Base-by-base conservation (phyloP, 2,888 invertebrate genomes). In the Amiota minor region DNA sequence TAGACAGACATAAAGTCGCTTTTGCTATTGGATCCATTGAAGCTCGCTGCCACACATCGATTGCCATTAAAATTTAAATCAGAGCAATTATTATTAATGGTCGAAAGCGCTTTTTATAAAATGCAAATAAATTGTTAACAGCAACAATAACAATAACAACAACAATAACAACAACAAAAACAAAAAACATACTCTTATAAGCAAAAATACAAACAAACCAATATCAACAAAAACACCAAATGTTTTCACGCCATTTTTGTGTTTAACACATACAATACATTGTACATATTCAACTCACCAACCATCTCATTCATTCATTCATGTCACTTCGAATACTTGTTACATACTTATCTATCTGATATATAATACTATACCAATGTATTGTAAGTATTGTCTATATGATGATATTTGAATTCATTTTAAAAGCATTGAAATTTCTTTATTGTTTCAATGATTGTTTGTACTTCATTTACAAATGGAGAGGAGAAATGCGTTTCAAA, bases 51-150 rank as follows among this genome's bases (percentile, higher is more conserved):
- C 78, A 76, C 74, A 79, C 82, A 83, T 76, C 83, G 82, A 86
- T 87, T 78, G 84, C 88, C 84, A 88, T 87, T 87, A 87, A 88
- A 87, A 86, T 83, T 88, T 88, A 85, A 89, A 87, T 85, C 88
- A 85, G 78, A 84, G 83, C 87, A 88, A 88, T 89, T 86, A 85
- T 87, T 85, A 88, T 88, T 88, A 86, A 89, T 86, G 87, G 82
- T 76, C 79, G 80, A 81, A 81, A 81, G 79, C 79, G 81, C 80
- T 78, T 84, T 86, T 88, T 83, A 82, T 80, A 85, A 85, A 35
- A 83, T 85, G 85, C 78, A 78, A 76, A 84, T 81, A 79, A 82
- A 86, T 83, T 83, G 86, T 74, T 75, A 81, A 81, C 53, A 53
- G n/a, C 11, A 47, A 14, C 65, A 65, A 45, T 9, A 53, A 53